These are phyloP conservation scores for Castor canadensis DNA, from an alignment of 2,113 vertebrate genomes.

Conservation along the genomic window DNA sequence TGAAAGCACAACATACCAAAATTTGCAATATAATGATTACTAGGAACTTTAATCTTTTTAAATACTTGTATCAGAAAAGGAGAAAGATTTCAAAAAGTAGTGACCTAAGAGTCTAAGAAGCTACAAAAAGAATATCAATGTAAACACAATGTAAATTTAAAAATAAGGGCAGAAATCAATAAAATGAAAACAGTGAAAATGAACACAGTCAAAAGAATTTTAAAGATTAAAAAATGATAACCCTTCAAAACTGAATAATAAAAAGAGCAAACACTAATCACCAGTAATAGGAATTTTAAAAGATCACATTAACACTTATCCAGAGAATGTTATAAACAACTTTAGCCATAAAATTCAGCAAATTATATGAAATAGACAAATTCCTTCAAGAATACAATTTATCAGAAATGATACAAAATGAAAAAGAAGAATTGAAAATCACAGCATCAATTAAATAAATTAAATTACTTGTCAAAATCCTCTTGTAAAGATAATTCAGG, in stretches of 20 bases:
- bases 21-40: no score
- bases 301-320: no score
- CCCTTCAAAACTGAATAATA: not conserved
- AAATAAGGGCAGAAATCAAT: no score
- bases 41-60: not conserved
- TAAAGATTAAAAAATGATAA: not conserved
- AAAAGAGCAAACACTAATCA: not conserved
- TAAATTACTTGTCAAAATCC: not conserved
- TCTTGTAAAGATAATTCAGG: not conserved
- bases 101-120: not conserved
- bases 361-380: not conserved
- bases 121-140: not conserved
- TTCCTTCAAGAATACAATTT: not conserved
- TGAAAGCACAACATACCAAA: no score
- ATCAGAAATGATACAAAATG: not conserved
- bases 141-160: not conserved
- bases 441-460: not conserved
- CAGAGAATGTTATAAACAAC: not conserved
- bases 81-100: not conserved
- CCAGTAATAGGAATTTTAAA: not conserved
- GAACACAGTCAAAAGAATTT: not conserved
- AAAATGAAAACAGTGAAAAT: not conserved
- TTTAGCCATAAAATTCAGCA: not conserved
- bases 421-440: not conserved
- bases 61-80: not conserved